phyloP scores from a whole-genome alignment of 2,797 vertebrate genomes.

The Fistularia commersonii region DNA sequence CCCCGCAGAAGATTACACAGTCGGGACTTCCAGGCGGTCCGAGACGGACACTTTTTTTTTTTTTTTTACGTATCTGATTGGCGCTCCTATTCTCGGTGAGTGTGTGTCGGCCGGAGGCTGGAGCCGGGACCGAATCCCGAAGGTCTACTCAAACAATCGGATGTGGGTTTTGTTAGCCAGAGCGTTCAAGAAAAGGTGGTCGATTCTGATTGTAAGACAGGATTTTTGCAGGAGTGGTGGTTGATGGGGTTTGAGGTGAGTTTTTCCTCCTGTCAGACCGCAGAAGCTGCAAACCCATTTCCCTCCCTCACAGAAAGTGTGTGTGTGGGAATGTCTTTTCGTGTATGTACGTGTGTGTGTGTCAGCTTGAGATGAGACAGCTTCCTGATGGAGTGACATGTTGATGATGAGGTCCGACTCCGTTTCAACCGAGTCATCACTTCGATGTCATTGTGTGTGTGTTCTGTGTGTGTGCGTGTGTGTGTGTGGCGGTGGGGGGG shows the following conservation, averaged over 20 bases:
- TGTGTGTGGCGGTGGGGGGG: constrained; percentile 15
- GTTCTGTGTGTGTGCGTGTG: background rate
- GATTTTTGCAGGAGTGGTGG: constrained; percentile 9
- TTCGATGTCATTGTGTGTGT: constrained; percentile 11
- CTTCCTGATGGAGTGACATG: constrained; percentile 3
- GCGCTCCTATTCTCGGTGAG: constrained; percentile 25
- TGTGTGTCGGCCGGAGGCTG: constrained; percentile 19
- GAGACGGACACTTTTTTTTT: constrained; percentile 13
- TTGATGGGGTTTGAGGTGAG: constrained; percentile 14
- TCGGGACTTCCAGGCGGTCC: constrained; percentile 25
- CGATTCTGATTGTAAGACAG: constrained; percentile 7
- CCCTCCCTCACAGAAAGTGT: too few relatives aligned
- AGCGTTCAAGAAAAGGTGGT: constrained; percentile 2
- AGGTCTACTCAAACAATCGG: background rate
- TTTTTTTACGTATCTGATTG: constrained; percentile 46
- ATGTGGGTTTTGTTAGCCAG: constrained; percentile 19
- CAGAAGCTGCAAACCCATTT: too few relatives aligned
- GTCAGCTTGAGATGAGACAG: background rate
- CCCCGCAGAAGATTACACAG: constrained; percentile 52
- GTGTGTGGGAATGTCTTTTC: too few relatives aligned
- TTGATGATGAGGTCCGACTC: background rate
- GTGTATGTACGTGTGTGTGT: background rate
- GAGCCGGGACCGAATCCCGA: constrained; percentile 9
- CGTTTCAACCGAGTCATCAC: constrained; percentile 9
- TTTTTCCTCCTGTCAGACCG: background rate